phyloP scores from a whole-genome alignment of 2,888 invertebrate species.

The Rotaria sp. region DNA sequence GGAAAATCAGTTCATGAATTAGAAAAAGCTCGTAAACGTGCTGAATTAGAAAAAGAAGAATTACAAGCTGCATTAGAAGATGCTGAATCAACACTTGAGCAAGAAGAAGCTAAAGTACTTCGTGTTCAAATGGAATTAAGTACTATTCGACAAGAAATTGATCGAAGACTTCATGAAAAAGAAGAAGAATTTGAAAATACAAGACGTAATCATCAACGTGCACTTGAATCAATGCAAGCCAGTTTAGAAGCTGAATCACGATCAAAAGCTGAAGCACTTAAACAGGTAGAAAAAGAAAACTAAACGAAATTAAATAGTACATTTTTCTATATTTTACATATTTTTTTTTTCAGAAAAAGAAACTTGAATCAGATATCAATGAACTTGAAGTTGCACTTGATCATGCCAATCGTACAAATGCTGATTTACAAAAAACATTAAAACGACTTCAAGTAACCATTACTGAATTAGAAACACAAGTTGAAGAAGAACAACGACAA shows the following conservation, averaged over 20 bases:
- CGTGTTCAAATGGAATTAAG: conserved; percentile 93
- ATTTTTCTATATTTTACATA: background rate
- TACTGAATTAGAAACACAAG: conserved; percentile 83
- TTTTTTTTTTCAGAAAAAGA: conserved; percentile 76
- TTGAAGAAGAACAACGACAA: conserved; percentile 95
- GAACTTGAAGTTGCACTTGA: conserved; percentile 97
- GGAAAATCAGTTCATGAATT: conserved; percentile 98
- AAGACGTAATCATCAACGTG: conserved; percentile 98
- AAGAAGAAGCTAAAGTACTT: conserved; percentile 87
- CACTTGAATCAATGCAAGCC: conserved; percentile 98
- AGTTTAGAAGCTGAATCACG: conserved; percentile 97
- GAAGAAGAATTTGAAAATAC: conserved; percentile 99
- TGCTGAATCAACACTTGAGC: conserved; percentile 96
- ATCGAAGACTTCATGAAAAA: conserved; percentile 98
- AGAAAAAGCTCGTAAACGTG: conserved; percentile 93
- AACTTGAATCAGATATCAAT: conserved; percentile 98
- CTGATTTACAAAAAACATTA: conserved; percentile 97
- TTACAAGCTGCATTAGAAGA: conserved; percentile 97
- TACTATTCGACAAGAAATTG: conserved; percentile 94
- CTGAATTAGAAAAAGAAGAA: conserved; percentile 98
- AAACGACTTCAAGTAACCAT: conserved; percentile 96
- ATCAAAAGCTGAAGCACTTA: conserved; percentile 97
- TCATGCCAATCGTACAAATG: conserved; percentile 96
- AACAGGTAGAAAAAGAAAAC: conserved; percentile 58
- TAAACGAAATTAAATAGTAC: background rate